Evolutionary conservation across 2,888 invertebrate genomes (phyloP), one percentile per base, ranked within the genome.

Genomic region (Pecten maximus): DNA sequence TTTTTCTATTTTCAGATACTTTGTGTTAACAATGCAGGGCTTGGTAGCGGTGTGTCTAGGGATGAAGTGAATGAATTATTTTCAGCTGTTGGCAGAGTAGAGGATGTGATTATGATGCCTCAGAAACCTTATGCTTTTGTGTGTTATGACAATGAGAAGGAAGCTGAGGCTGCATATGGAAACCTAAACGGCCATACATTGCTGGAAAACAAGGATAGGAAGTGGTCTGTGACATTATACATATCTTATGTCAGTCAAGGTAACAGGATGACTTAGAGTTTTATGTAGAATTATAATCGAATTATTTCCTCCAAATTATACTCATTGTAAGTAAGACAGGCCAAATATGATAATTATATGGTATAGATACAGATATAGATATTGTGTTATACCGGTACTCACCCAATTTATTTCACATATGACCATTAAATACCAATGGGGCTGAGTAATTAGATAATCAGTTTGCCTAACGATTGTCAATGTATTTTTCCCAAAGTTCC

Each of bases 41-140:
- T 99, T 91, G 98, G 98, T 2, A 98, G 98, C 93, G 98, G 98
- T 8, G 97, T 98, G 40, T 97, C 97, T 8, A 98, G 98, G 96
- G 98, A 98, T 95, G 96, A 97, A 88, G 95, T 99, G 16, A 95
- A 98, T 8, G 96, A 97, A 87, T 96, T 97, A 8, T 97, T 98
- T 89, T 95, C 97, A 6, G 95, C 97, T 90, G 97, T 97, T 96
- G 97, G 98, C 0, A 91, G 95, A 40, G 96, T 98, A 1, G 97
- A 97, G 39, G 97, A 97, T 88, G 97, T 98, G 60, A 96, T 98
- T 54, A 98, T 98, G 97, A 96, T 98, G 92, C 98, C 98, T 39
- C 98, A 98, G 91, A 98, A 98, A 97, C 98, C 98, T 0, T 98
- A 98, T 96, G 98, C 98, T 88, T 98, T 98, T 96, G 95, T 99